Evolutionary conservation across 1,140 invertebrate genomes (phyloP), one percentile per base, ranked within the genome.

Genomic region (Spodoptera litura): DNA sequence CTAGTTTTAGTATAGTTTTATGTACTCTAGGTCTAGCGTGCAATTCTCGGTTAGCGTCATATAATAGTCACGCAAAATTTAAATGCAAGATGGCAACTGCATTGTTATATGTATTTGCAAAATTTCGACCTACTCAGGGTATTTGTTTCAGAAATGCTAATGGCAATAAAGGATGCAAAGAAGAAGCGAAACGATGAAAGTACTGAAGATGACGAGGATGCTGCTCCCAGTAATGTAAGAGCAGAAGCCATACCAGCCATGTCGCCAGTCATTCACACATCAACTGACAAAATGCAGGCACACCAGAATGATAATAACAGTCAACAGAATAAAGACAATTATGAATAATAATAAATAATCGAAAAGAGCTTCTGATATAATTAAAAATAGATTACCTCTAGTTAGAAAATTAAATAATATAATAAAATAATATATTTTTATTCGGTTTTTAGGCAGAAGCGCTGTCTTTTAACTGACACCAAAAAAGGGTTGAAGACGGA

Each of bases 151-250:
- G 78, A 79, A 79, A 79, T 79, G 78, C 38, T 79, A 6, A 9
- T 49, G 35, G 71, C 71, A 10, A n/a, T 79, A 58, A 79, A 79
- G 35, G 68, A 79, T 68, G 78, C 78, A 3, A 79, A 79, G 49
- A 79, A 79, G 71, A 79, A 73, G 9, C 64, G 66, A 25, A n/a
- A 75, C 10, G 38, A 52, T 4, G 15, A 56, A 49, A 49, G 11
- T 31, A 2, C 44, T 13, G 78, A 6, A 44, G 38, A 78, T 61
- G 68, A n/a, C 4, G 31, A 49, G 13, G 4, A 78, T 75, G 12
- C 53, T 49, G 62, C 38, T 6, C 6, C 38, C 35, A 66, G 38
- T 10, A 66, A 44, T 5, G 38, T 15, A 4, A 66, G 15, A 66
- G 6, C n/a, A 11, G 61, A 64, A 44, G 38, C 49, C 4, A 20